A percentile compares a stretch with the other conserved stretches of the same genome.
phyloP scores from a whole-genome alignment of 1,140 invertebrate genomes.

The Rhyacophila brunnea region DNA sequence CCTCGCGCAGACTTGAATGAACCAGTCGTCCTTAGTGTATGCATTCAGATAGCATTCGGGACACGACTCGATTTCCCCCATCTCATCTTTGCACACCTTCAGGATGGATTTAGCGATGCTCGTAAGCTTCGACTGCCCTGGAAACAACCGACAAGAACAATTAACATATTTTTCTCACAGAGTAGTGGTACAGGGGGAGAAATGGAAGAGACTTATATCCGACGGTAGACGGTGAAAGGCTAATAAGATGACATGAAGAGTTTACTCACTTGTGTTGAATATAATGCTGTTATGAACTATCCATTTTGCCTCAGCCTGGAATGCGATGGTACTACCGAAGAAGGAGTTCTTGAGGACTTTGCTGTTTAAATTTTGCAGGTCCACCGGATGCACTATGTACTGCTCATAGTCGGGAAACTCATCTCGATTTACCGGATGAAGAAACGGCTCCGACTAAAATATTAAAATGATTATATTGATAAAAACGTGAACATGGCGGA shows the following conservation, averaged over 20 bases:
- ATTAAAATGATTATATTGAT: no score
- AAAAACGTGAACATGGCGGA: no score
- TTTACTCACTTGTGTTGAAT: conserved; percentile 81
- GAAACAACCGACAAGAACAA: conserved; percentile 34
- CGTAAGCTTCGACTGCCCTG: conserved; percentile 75
- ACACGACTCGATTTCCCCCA: conserved; percentile 91
- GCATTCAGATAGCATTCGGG: conserved; percentile 88
- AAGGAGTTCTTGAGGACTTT: conserved; percentile 70
- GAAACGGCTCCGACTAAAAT: conserved; percentile 69
- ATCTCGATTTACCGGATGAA: conserved; percentile 66
- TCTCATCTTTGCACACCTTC: conserved; percentile 82
- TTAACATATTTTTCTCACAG: no score
- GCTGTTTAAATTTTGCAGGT: conserved; percentile 70
- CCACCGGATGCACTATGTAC: conserved; percentile 83
- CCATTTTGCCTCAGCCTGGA: conserved; percentile 88
- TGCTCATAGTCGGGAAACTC: conserved; percentile 74
- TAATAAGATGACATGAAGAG: no score
- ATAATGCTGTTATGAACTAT: conserved; percentile 89
- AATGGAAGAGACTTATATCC: no score
- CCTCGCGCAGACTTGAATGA: conserved; percentile 83
- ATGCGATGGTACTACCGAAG: conserved; percentile 89
- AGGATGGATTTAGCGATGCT: conserved; percentile 75
- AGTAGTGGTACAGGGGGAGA: no score
- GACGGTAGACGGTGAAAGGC: no score
- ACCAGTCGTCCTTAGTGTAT: conserved; percentile 82